Evolutionary conservation across 2,888 invertebrate genomes (phyloP), one percentile per base, ranked within the genome.

Genomic region (Pachydiplax longipennis): DNA sequence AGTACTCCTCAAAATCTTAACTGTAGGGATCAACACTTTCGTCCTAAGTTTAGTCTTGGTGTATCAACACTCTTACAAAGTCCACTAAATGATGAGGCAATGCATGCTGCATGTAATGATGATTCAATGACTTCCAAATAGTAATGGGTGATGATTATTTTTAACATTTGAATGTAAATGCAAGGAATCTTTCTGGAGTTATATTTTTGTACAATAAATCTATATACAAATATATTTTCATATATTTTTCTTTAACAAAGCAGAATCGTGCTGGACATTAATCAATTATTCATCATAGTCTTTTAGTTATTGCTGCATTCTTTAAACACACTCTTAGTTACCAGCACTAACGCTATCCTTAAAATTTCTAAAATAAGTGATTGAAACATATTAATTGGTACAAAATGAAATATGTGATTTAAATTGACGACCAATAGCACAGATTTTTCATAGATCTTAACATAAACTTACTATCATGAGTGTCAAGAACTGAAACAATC

Each of bases 21-120:
- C 10, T 12, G 18, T 12, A n/a, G 61, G 40, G 87, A 65, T 37
- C 87, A 65, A 12, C n/a, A n/a, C 10, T 31, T 37, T 35, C 37
- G 35, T 37, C 87, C 61, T 12, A 87, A 87, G 4, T 87, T 87
- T 87, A 61, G 61, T 53, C 87, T 87, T n/a, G 87, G 87, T 10
- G 37, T n/a, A 3, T 61, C 61, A 37, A 31, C 12, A n/a, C 37
- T 87, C 22, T 37, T 87, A 87, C 87, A 37, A 87, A 87, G 87
- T 87, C 61, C 87, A 87, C 18, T 25, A 35, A 37, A 3, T n/a
- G n/a, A 6, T 40, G 61, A 31, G 15, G 22, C 1, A 37, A 87
- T 31, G 1, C 53, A 87, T 10, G 8, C 25, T 25, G 31, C 31
- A 13, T 5, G 18, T 53, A 73, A 4, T 31, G 73, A 73, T n/a